Conservation (phyloP, 30 jellyfish, hydroid and myxozoan species). For the Turritopsis rubra region DNA sequence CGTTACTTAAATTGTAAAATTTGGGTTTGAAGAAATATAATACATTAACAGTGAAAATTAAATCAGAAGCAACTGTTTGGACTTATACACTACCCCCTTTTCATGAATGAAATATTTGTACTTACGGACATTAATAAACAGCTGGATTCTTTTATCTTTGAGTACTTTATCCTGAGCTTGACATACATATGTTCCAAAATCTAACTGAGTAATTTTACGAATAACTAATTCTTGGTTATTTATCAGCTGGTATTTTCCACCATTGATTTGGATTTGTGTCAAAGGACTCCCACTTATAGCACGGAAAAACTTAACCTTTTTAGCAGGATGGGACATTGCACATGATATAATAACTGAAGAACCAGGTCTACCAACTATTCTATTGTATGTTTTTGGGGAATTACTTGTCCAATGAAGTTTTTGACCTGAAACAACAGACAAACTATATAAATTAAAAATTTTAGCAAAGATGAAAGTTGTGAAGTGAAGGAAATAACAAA, state of each 20-base stretch:
- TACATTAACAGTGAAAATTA: neutral
- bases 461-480: neutral
- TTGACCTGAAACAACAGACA: neutral
- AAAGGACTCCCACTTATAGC: neutral
- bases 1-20: too few species aligned
- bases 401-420: neutral
- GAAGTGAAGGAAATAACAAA: neutral
- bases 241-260: slow-evolving; percentile 32
- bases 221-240: slow-evolving; percentile 23
- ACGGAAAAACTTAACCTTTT: slow-evolving; percentile 9
- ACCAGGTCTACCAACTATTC: slow-evolving; percentile 5
- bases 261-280: slow-evolving; percentile 35
- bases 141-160: slow-evolving; percentile 20
- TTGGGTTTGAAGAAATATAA: too few species aligned
- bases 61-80: too few species aligned
- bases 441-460: neutral
- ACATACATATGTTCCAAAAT: slow-evolving; percentile 37
- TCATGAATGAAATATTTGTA: neutral
- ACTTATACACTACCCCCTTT: too few species aligned
- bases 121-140: slow-evolving; percentile 18
- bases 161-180: slow-evolving; percentile 25
- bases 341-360: slow-evolving; percentile 29
- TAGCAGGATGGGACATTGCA: slow-evolving; percentile 35
- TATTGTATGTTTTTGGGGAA: slow-evolving; percentile 1
- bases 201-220: slow-evolving; percentile 1